A percentile compares a stretch with the other conserved stretches of the same genome.
phyloP scores from a whole-genome alignment of 2,113 vertebrate species.

The Spea bombifrons region DNA sequence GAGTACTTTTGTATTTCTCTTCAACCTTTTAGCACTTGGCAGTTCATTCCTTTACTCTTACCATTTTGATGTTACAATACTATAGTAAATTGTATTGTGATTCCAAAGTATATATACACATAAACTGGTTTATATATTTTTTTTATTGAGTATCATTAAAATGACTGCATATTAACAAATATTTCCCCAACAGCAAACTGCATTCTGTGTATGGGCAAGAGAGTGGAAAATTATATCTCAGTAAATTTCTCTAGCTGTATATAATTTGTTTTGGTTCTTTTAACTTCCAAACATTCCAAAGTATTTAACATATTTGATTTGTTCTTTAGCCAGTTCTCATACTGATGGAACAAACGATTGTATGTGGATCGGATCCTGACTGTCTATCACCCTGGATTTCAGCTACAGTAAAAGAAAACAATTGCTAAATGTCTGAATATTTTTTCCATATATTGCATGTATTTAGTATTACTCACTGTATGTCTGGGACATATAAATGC shows the following conservation, averaged over 20 bases:
- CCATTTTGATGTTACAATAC: too few relatives aligned
- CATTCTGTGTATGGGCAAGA: background rate
- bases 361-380: background rate
- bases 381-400: conserved; percentile 21
- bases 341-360: conserved; percentile 7
- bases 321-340: conserved; percentile 11
- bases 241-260: background rate
- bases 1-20: too few relatives aligned
- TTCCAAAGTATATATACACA: too few relatives aligned
- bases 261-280: conserved; percentile 8
- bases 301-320: conserved; percentile 7
- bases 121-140: too few relatives aligned
- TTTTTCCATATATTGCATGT: conserved; percentile 8
- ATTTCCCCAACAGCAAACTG: too few relatives aligned
- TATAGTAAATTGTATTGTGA: too few relatives aligned
- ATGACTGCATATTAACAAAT: too few relatives aligned
- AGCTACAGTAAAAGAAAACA: conserved; percentile 22
- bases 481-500: background rate
- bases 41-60: too few relatives aligned
- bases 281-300: conserved; percentile 1
- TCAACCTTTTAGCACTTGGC: too few relatives aligned
- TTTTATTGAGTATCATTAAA: too few relatives aligned
- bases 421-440: conserved; percentile 7
- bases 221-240: background rate
- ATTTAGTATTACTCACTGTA: background rate